Base-by-base conservation (phyloP, 2,113 vertebrate species). In the Andinoacara biseriatus region DNA sequence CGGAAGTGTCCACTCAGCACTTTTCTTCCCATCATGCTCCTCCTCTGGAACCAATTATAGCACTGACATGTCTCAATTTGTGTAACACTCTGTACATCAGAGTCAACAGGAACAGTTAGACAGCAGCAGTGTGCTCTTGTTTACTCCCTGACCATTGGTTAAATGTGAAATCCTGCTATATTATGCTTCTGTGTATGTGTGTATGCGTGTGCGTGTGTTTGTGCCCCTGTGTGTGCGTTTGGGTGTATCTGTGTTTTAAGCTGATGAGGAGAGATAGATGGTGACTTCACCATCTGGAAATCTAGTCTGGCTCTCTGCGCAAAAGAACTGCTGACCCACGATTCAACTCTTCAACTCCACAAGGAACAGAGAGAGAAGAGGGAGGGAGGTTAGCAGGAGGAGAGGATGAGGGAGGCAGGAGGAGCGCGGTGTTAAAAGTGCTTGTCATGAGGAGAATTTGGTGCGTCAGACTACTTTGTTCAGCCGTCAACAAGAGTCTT, bases 281-380 rank as follows among this genome's bases (percentile, higher is more conserved):
- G 95, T 93, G 95, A 95, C 95, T 95, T 91, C 90, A 94, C 96
- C 97, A 97, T 97, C 97, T 97, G 97, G 97, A 97, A 97, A 97
- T 97, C 94, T 95, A 96, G 97, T 97, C 96, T 96, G 95, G 95
- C 93, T 95, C 95, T 81, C 29, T 58, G 80, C 5, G 63, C 94
- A 93, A 94, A 49, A 96, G 95, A 96, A 95, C 95, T 94, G 92
- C 95, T 97, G 97, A 98, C 97, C 97, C 96, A 93, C 87, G 95
- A 96, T 97, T 98, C 97, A 98, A 97, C 97, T 97, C 96, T 96
- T 91, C 91, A 94, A 93, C 94, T 93, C 89, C 80, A 54, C 80
- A 38, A 92, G 89, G 87, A 88, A 75, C 56, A 78, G 57, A 18
- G 24, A 86, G 85, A 85, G 85, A 82, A 82, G 85, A 62, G 58